Evolutionary conservation across 2,797 vertebrate genomes (phyloP).

Genomic region (Trichosurus vulpecula): DNA sequence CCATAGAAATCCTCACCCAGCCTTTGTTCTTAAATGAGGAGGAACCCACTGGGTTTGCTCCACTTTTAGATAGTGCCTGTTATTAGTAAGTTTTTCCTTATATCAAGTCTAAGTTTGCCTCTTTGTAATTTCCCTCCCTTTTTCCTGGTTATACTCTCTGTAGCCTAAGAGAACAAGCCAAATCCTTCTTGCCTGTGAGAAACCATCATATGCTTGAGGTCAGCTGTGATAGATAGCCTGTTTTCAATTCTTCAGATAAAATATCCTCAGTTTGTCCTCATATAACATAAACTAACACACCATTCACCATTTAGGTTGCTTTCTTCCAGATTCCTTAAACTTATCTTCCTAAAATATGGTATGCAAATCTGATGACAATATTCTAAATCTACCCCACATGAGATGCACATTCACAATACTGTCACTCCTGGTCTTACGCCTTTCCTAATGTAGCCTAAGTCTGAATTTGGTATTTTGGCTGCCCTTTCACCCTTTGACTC

Average conservation of each 20-base stretch:
- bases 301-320: not conserved
- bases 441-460: not conserved
- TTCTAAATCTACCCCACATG: not conserved
- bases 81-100: not conserved
- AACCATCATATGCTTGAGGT: not conserved
- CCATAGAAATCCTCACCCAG: not conserved
- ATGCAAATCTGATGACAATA: not conserved
- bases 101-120: not conserved
- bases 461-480: not conserved
- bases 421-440: not conserved
- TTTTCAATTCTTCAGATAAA: too few species aligned
- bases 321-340: not conserved
- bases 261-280: not conserved
- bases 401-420: not conserved
- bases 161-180: not conserved
- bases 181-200: not conserved
- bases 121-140: not conserved
- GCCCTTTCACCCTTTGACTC: not conserved
- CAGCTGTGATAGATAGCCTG: not conserved
- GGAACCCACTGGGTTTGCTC: not conserved
- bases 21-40: not conserved
- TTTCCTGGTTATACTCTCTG: not conserved
- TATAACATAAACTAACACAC: not conserved
- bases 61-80: not conserved
- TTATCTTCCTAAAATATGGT: not conserved